A percentile compares a stretch with the other conserved stretches of the same genome.
These are phyloP conservation scores for Danio albolineatus DNA, from an alignment of 2,797 vertebrate species.

Conservation along the genomic window DNA sequence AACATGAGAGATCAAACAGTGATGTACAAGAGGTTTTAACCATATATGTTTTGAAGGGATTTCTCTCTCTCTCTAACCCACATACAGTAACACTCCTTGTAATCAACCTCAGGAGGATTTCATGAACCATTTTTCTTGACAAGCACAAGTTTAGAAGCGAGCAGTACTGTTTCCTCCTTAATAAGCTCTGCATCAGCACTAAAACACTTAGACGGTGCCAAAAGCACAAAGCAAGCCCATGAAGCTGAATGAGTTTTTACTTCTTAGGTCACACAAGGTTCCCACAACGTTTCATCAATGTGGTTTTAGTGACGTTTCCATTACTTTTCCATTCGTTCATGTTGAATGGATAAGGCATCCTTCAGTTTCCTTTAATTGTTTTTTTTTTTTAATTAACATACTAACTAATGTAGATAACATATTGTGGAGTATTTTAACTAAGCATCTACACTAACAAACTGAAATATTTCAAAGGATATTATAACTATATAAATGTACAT, in stretches of 20 bases:
- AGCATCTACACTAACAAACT: background rate
- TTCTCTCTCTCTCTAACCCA: slow-evolving; percentile 38
- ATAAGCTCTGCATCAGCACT: slow-evolving; percentile 45
- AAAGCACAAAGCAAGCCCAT: background rate
- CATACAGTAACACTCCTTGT: slow-evolving; percentile 37
- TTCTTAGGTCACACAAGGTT: background rate
- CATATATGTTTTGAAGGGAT: slow-evolving; percentile 9
- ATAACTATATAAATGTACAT: too few relatives aligned
- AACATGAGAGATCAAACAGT: slow-evolving; percentile 13
- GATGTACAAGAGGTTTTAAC: background rate
- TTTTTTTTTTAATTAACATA: background rate
- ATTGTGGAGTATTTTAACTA: background rate
- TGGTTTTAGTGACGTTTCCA: background rate
- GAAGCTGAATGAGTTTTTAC: slow-evolving; percentile 28
- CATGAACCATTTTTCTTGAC: slow-evolving; percentile 48
- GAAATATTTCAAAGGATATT: too few relatives aligned
- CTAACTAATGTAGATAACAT: background rate
- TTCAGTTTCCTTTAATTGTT: background rate
- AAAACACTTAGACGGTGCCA: slow-evolving; percentile 31
- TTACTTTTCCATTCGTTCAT: background rate
- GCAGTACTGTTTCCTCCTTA: slow-evolving; percentile 40
- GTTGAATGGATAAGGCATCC: background rate
- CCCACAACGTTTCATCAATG: background rate
- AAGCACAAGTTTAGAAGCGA: slow-evolving; percentile 51
- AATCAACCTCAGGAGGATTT: slow-evolving; percentile 55